Base-by-base conservation (phyloP, 2,113 vertebrate species). In the Catharus fuscescens region DNA sequence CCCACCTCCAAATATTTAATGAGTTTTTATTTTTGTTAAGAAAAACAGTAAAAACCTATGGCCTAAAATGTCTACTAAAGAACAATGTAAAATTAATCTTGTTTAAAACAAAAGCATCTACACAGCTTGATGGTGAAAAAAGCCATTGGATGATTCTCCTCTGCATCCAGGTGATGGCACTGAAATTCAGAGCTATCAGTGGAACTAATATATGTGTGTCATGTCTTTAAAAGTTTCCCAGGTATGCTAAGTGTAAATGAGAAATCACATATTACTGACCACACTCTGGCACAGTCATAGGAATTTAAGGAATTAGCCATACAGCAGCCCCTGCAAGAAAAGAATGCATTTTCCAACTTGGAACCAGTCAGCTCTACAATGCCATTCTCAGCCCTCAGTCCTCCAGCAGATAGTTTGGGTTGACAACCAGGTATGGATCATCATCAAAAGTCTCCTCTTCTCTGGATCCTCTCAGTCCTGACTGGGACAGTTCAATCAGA, bases 401-500 rank as follows among this genome's bases (percentile, higher is more conserved):
- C 86, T 99, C 99, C 84, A 99, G 98, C 52, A 97, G 96, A 95
- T 99, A 99, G 97, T 99, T 99, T 32, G 99, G 99, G 95, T 99
- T 99, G 89, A 99, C 99, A 7, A 99, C 99, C 85, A 99, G 96
- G 72, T 98, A 99, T 0, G 98, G 98, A 32, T 99, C 99, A 62
- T 98, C 97, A 25, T 98, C 98, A 26, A 97, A 97, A 80, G 80
- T 96, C 77, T 97, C 96, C 47, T 97, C 79, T 65, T 98, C 98
- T 1, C 90, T 93, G 10, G 98, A 98, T 57, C 98, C 98, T 93
- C 97, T 99, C 93, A 99, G 93, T 18, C 99, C 98, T 0, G 97
- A 98, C 86, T 99, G 98, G 12, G 99, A 98, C 93, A 99, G 98
- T 84, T 99, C 98, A 26, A 99, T 99, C 29, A 99, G 98, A 97